A percentile compares a stretch with the other conserved stretches of the same genome.
phyloP scores from a whole-genome alignment of 1,140 invertebrate genomes.

The Plutomurus gul region DNA sequence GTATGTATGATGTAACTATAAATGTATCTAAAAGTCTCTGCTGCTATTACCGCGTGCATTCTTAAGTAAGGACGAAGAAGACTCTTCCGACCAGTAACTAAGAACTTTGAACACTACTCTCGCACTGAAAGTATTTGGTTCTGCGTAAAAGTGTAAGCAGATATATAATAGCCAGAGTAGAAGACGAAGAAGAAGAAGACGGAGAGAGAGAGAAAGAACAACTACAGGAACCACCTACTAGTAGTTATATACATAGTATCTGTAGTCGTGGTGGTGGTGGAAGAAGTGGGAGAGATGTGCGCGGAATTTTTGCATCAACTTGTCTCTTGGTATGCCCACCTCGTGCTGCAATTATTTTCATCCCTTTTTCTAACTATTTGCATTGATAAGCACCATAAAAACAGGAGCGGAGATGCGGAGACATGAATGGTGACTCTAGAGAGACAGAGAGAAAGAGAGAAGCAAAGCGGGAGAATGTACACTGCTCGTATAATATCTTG shows the following conservation, averaged over 20 bases:
- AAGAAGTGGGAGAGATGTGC: slow-evolving; percentile 12
- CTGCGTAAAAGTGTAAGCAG: neutral
- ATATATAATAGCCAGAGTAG: neutral
- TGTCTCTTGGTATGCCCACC: slow-evolving; percentile 44
- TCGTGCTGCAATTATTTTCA: slow-evolving; percentile 54
- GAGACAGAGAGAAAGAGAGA: slow-evolving; percentile 1
- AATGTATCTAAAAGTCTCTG: neutral
- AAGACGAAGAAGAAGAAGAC: neutral
- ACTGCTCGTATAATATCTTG: too few relatives aligned
- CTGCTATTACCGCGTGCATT: neutral
- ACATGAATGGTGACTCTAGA: neutral
- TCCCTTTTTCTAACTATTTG: slow-evolving; percentile 48
- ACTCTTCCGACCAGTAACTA: neutral
- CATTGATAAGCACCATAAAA: slow-evolving; percentile 54
- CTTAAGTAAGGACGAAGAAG: neutral
- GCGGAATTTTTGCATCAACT: slow-evolving; percentile 46
- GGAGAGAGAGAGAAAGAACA: neutral
- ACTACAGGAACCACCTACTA: neutral
- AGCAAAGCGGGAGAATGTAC: neutral
- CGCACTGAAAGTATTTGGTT: too few relatives aligned
- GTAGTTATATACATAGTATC: neutral
- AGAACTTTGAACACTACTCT: neutral
- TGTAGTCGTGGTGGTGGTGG: neutral
- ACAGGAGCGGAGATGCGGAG: neutral
- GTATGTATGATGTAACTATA: slow-evolving; percentile 12